Evolutionary conservation across 2,888 invertebrate species (phyloP).

Genomic region (Ochropleura leucogaster): DNA sequence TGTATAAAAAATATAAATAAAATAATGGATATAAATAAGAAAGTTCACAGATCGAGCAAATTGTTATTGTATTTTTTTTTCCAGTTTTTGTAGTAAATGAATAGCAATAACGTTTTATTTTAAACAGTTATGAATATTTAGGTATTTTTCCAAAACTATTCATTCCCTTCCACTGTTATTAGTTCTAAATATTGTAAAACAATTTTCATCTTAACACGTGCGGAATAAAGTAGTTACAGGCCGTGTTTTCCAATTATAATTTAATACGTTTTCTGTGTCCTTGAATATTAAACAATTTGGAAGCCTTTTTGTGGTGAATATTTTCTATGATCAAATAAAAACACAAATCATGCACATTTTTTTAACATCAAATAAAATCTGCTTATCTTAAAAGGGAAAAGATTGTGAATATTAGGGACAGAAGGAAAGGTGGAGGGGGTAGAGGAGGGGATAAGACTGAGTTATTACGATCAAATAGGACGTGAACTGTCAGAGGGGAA

Average conservation of each 20-base stretch:
- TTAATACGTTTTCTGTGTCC: neutral
- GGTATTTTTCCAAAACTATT: neutral
- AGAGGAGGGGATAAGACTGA: slow-evolving; percentile 34
- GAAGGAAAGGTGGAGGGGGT: neutral
- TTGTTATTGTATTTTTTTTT: neutral
- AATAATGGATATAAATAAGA: too few relatives aligned
- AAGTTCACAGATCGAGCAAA: neutral
- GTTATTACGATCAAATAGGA: slow-evolving; percentile 55
- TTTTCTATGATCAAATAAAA: neutral
- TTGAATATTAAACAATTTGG: neutral
- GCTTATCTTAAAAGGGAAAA: slow-evolving; percentile 32
- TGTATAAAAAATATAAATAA: too few relatives aligned
- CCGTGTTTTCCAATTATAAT: neutral
- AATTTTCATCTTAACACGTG: neutral
- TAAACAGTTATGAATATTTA: neutral
- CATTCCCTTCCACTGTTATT: neutral
- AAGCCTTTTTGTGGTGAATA: neutral
- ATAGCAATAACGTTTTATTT: neutral
- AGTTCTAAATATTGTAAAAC: neutral
- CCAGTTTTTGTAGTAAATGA: neutral
- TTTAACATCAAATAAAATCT: slow-evolving; percentile 23
- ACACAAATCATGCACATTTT: neutral
- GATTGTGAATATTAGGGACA: slow-evolving; percentile 35
- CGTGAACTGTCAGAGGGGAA: slow-evolving; percentile 40
- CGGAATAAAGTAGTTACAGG: neutral